Base-by-base conservation (phyloP, 2,797 vertebrate genomes). In the Lithobates pipiens region DNA sequence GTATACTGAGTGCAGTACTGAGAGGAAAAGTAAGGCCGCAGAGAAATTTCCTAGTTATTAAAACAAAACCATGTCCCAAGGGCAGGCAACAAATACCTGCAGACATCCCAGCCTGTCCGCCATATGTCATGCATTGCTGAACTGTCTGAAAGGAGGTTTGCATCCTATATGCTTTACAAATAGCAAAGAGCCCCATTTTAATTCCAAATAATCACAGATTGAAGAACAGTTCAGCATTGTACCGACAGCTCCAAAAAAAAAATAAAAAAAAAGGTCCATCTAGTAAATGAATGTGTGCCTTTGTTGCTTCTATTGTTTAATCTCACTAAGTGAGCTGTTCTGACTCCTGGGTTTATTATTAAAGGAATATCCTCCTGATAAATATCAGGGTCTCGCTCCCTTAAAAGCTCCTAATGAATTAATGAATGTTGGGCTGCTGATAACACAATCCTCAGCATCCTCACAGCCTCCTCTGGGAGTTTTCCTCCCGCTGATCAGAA, bases 401-500 rank as follows among this genome's bases (percentile, higher is more conserved):
- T 63, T 84, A 84, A 77, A 77, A 32, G 46, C 11, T 72, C 23
- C 46, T 84, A 77, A 78, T 77, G 34, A n/a, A 76, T 61, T 78
- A 79, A 73, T 74, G 69, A 65, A 34, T 85, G 83, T 78, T 71
- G 21, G 54, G 46, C 67, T 2, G 36, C 80, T 67, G 74, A 77
- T 84, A 84, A 77, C 42, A 29, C 39, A 69, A 76, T 69, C 82
- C 44, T 50, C 25, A 23, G 61, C 65, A 32, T 39, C 46, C 27
- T 29, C n/a, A 3, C 7, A 15, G 32, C 13, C 27, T 77, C 75
- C 46, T 77, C 25, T 10, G n/a, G 83, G 34, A 75, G n/a, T 32
- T 76, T 80, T 50, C 50, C 61, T 25, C 71, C 44, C 11, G 61
- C 23, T 7, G 46, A 42, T 54, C 54, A 54, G 11, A 78, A 32